Evolutionary conservation across 2,113 vertebrate species (phyloP).

Genomic region (Terrapene triunguis): DNA sequence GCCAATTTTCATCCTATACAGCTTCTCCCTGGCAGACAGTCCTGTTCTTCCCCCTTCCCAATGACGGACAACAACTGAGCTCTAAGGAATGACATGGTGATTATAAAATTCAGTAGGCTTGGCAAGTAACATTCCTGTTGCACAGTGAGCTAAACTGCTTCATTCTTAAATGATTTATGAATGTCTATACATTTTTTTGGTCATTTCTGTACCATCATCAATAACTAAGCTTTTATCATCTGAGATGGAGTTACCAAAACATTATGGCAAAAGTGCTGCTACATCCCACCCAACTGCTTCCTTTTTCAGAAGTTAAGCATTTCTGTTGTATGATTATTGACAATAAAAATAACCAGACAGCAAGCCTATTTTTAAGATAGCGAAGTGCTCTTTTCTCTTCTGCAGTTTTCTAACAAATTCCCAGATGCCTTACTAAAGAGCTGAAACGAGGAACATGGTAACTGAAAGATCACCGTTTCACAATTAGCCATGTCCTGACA

Average conservation of each 20-base stretch:
- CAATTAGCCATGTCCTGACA: conserved; percentile 53
- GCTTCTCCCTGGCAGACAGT: conserved; percentile 47
- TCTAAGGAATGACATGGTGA: conserved; percentile 14
- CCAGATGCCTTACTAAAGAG: conserved; percentile 6
- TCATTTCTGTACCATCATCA: not conserved
- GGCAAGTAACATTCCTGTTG: not conserved
- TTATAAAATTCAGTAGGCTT: not conserved
- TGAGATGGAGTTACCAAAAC: conserved; percentile 20
- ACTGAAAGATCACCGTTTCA: conserved; percentile 23
- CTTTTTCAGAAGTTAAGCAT: not conserved
- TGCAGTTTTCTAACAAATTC: conserved; percentile 31
- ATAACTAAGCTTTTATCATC: not conserved
- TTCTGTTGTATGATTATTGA: not conserved
- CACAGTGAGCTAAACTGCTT: not conserved
- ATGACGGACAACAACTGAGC: conserved; percentile 47
- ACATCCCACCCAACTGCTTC: not conserved
- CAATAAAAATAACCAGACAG: conserved; percentile 24
- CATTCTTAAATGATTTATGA: not conserved
- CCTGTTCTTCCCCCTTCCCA: conserved; percentile 53
- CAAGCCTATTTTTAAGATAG: not conserved
- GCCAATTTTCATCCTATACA: conserved; percentile 58
- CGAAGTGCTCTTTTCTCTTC: not conserved
- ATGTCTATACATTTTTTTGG: accelerated
- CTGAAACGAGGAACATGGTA: conserved; percentile 19
- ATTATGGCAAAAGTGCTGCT: accelerated